These are phyloP conservation scores for Nannoperca obscura DNA, from an alignment of 2,797 vertebrate genomes.

Conservation along the genomic window DNA sequence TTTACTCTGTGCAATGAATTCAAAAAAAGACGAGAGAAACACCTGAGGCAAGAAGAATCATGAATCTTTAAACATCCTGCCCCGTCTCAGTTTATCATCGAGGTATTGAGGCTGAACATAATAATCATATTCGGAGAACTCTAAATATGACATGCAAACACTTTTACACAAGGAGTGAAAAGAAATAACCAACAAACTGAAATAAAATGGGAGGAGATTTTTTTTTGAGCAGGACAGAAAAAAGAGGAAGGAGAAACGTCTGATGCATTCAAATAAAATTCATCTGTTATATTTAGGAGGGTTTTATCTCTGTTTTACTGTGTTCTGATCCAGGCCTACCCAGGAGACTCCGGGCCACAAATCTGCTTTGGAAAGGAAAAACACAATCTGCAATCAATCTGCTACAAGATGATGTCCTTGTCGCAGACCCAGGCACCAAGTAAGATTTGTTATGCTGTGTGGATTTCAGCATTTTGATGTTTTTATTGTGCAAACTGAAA, in stretches of 20 bases:
- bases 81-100: slow-evolving; percentile 4
- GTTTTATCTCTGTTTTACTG: neutral
- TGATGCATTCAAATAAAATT: neutral
- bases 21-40: slow-evolving; percentile 3
- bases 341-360: slow-evolving; percentile 91
- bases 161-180: neutral
- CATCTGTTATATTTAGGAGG: neutral
- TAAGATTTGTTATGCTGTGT: slow-evolving; percentile 65
- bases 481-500: neutral
- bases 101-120: slow-evolving; percentile 5
- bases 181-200: neutral
- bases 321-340: slow-evolving; percentile 87
- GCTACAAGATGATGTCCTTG: slow-evolving; percentile 92
- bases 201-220: neutral
- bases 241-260: neutral
- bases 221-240: neutral
- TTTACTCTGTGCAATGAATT: slow-evolving; percentile 9
- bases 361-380: slow-evolving; percentile 93
- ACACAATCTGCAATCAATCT: slow-evolving; percentile 91
- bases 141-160: neutral
- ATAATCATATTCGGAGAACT: neutral
- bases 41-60: neutral
- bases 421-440: slow-evolving; percentile 95
- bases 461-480: neutral
- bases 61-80: neutral